Percentiles rank a stretch among this genome's conserved stretches.
Conservation (phyloP, 53 echinoderm and acorn worm species). For the Hippasteria phrygiana region DNA sequence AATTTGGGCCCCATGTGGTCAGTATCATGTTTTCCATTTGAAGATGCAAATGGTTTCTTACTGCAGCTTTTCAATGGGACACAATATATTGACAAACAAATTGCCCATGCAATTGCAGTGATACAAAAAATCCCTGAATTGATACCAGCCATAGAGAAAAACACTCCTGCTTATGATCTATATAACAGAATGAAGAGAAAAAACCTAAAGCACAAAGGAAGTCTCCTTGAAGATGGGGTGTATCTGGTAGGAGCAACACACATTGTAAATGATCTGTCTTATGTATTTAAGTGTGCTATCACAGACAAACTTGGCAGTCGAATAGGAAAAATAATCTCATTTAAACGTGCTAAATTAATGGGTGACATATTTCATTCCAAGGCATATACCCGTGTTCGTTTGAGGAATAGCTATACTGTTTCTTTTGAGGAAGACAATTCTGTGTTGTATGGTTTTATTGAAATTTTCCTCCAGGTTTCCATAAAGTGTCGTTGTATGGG, state of each 20-base stretch:
- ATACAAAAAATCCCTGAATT: slow-evolving; percentile 1
- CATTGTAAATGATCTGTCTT: background rate
- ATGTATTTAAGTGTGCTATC: background rate
- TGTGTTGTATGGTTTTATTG: no score
- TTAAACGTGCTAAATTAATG: slow-evolving; percentile 8
- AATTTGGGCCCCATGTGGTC: slow-evolving; percentile 61
- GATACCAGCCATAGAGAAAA: slow-evolving; percentile 1
- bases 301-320: background rate
- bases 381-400: slow-evolving; percentile 11
- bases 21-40: slow-evolving; percentile 55
- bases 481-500: no score
- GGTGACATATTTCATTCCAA: slow-evolving; percentile 2
- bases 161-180: background rate
- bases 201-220: background rate
- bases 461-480: no score
- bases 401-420: slow-evolving; percentile 11
- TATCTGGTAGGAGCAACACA: slow-evolving; percentile 10
- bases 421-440: no score
- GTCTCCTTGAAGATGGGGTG: background rate
- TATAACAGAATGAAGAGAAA: background rate
- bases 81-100: slow-evolving; percentile 43
- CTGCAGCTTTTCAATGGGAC: slow-evolving; percentile 63
- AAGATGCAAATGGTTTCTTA: slow-evolving; percentile 55
- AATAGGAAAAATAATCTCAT: background rate
- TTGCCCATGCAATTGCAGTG: slow-evolving; percentile 45